These are phyloP conservation scores for Sylvia borin DNA, from an alignment of 2,797 vertebrate genomes.

Conservation along the genomic window DNA sequence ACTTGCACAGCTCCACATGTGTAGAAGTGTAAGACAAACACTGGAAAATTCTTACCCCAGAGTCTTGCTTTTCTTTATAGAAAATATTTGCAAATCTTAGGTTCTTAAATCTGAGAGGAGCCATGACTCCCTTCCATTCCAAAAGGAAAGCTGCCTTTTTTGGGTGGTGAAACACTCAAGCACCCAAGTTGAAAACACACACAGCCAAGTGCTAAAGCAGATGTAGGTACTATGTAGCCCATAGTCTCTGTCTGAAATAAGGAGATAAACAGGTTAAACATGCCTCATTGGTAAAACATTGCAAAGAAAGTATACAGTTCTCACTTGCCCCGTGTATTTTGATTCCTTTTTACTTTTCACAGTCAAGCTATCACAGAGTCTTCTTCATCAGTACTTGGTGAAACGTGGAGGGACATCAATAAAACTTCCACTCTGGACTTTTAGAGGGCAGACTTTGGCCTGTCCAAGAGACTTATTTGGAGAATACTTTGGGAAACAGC, in stretches of 20 bases:
- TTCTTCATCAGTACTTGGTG: neutral
- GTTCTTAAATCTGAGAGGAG: neutral
- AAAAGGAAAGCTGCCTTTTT: neutral
- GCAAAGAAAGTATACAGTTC: neutral
- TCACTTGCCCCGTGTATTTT: neutral
- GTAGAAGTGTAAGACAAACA: neutral
- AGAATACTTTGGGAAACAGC: neutral
- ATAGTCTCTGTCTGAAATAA: neutral
- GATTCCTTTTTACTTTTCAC: neutral
- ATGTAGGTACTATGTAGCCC: neutral
- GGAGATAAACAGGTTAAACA: neutral
- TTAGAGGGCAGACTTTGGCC: neutral
- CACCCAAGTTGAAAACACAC: neutral
- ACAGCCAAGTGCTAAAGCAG: neutral
- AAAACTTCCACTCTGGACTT: neutral
- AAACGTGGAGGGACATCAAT: neutral
- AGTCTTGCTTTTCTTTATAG: neutral
- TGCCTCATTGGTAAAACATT: neutral
- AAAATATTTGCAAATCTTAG: neutral
- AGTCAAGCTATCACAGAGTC: neutral
- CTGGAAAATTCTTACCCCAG: neutral
- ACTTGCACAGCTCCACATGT: neutral
- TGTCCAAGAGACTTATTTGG: neutral
- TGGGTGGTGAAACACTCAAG: neutral
- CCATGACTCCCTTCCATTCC: neutral